Evolutionary conservation across 1,140 invertebrate genomes (phyloP).

Genomic region (Drosophila pandora): DNA sequence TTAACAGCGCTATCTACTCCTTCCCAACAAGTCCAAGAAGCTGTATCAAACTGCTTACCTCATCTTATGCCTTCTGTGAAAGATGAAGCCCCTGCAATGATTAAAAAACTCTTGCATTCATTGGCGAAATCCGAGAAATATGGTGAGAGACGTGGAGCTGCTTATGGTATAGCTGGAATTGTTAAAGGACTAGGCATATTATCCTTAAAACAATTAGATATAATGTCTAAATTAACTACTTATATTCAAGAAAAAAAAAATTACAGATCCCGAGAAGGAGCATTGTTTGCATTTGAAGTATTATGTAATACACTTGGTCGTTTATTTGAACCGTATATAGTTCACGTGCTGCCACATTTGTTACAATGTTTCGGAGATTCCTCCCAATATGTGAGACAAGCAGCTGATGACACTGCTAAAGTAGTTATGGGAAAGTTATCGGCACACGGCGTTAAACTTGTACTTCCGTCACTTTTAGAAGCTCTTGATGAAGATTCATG

Average conservation of each 20-base stretch:
- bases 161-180: conserved; percentile 94
- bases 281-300: conserved; percentile 99
- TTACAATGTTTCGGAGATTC: conserved; percentile 98
- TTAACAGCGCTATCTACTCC: conserved; percentile 97
- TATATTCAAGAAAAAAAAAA: conserved; percentile 99
- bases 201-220: conserved; percentile 96
- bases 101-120: conserved; percentile 94
- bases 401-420: conserved; percentile 97
- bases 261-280: conserved; percentile 96
- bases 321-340: conserved; percentile 99
- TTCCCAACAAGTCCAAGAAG: conserved; percentile 98
- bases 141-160: conserved; percentile 94
- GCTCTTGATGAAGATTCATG: conserved; percentile 99
- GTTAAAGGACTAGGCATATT: conserved; percentile 98
- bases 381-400: conserved; percentile 95
- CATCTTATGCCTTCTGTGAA: conserved; percentile 96
- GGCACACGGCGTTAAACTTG: conserved; percentile 98
- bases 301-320: conserved; percentile 97
- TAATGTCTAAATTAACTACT: conserved; percentile 96
- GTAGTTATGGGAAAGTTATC: conserved; percentile 98
- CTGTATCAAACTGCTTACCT: conserved; percentile 98
- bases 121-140: conserved; percentile 97
- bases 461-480: conserved; percentile 94
- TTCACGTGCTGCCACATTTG: conserved; percentile 97
- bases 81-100: conserved; percentile 93